Base-by-base conservation (phyloP, 2,113 vertebrate species). In the Lepisosteus osseus region DNA sequence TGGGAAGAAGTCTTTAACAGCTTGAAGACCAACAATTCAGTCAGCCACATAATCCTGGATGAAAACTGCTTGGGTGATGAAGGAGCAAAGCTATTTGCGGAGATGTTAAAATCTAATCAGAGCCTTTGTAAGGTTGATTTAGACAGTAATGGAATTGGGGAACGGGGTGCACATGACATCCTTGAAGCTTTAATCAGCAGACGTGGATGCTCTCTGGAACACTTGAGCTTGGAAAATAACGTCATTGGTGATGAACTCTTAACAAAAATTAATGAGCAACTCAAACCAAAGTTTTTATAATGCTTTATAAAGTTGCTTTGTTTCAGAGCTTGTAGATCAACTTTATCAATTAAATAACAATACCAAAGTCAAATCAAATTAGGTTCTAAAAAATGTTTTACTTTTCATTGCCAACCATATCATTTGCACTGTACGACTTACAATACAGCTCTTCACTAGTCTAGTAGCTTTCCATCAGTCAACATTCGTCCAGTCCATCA, bases 1-100 rank as follows among this genome's bases (percentile, higher is more conserved):
- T 94, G 92, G 92, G 87, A 78, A 64, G 85, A 87, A 12, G 79
- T 93, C 43, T 93, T 93, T 45, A 78, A 90, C 74, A 88, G 87
- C 72, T 70, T 94, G 1, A 90, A 76, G 73, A 79, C 55, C 29
- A 91, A 90, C 77, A 7, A 12, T 65, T 77, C 78, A 0, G 76
- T 93, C 42, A 72, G 62, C 54, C 89, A 87, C 47, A 82, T 94
- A 62, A 86, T 91, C 67, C 82, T 93, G n/a, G 92, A 93, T 11
- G 90, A 93, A 77, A 91, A 84, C 74, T 76, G 81, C 59, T 71
- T 93, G 61, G 89, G 89, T 3, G 90, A 93, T 76, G 81, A 82
- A 0, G 91, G 90, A 13, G 85, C 87, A 43, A 79, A 87, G 74
- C 80, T 91, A 57, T 84, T 93, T 71, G 86, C 90, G 0, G 84